Percentiles rank a stretch among this genome's conserved stretches.
Conservation (phyloP, 2,113 vertebrate genomes). For the Aphelocoma coerulescens region DNA sequence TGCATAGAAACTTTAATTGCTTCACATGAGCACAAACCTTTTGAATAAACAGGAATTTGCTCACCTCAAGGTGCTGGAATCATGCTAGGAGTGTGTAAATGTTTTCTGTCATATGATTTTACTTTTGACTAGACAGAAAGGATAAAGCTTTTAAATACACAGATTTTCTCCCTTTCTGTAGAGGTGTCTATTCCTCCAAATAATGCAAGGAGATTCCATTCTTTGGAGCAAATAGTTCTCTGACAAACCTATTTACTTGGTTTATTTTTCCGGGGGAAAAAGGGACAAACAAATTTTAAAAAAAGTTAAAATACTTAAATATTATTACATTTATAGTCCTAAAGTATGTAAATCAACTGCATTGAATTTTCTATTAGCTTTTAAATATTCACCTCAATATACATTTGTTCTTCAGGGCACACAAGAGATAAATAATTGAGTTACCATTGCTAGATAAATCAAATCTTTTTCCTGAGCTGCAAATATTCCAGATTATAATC, state of each 20-base stretch:
- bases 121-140: neutral
- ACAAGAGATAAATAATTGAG: slow-evolving; percentile 16
- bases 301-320: slow-evolving; percentile 37
- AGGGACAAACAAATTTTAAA: neutral
- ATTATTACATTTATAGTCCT: slow-evolving; percentile 27
- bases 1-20: neutral
- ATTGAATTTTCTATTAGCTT: slow-evolving; percentile 19
- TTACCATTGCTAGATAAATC: neutral
- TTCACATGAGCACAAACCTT: neutral
- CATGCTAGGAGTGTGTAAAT: neutral
- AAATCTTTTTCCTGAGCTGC: slow-evolving; percentile 37
- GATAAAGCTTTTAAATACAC: neutral
- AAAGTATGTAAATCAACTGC: neutral
- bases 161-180: neutral
- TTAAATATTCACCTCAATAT: slow-evolving; percentile 43
- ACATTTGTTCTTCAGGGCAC: slow-evolving; percentile 44
- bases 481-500: neutral
- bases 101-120: neutral
- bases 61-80: neutral
- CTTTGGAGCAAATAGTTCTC: neutral
- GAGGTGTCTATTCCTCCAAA: neutral
- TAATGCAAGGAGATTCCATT: neutral
- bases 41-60: neutral
- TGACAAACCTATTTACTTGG: neutral
- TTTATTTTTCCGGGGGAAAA: slow-evolving; percentile 45